Conservation (phyloP, 2,888 invertebrate species). For the Cryptus armator region DNA sequence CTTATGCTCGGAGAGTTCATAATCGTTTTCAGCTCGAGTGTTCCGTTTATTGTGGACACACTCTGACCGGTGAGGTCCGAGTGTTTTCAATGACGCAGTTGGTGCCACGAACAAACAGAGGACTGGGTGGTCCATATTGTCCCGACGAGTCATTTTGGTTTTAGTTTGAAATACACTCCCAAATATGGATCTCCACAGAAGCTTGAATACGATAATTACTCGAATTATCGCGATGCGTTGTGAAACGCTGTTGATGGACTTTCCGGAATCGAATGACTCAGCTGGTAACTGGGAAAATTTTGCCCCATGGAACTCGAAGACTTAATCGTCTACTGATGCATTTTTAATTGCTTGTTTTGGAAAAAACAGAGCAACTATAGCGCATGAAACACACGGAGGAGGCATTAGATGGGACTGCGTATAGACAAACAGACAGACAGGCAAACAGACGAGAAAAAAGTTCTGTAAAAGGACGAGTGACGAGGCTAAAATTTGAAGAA, state of each 20-base stretch:
- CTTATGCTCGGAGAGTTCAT: slow-evolving; percentile 47
- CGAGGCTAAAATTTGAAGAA: slow-evolving; percentile 54
- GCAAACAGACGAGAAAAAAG: slow-evolving; percentile 42
- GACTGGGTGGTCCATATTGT: not conserved
- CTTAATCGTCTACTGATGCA: slow-evolving; percentile 51
- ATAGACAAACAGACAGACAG: slow-evolving; percentile 24
- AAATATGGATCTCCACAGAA: not conserved
- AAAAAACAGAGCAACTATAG: not conserved
- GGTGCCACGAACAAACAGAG: too few relatives aligned
- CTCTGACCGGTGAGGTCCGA: slow-evolving; percentile 18
- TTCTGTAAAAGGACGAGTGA: slow-evolving; percentile 47
- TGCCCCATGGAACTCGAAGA: slow-evolving; percentile 14
- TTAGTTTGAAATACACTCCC: not conserved
- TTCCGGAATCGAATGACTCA: slow-evolving; percentile 16
- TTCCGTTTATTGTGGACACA: slow-evolving; percentile 42
- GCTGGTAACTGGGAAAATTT: not conserved
- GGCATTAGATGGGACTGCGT: not conserved
- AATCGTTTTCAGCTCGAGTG: slow-evolving; percentile 58
- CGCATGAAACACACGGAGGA: not conserved
- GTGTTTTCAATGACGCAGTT: not conserved
- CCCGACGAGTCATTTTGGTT: not conserved
- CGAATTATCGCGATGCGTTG: slow-evolving; percentile 13
- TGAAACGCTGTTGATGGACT: not conserved
- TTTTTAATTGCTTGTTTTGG: slow-evolving; percentile 65
- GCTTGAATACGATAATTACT: slow-evolving; percentile 11